Percentiles rank a stretch among this genome's conserved stretches.
Conservation (phyloP, 2,888 invertebrate genomes). For the Cryptocheilus praepositus region DNA sequence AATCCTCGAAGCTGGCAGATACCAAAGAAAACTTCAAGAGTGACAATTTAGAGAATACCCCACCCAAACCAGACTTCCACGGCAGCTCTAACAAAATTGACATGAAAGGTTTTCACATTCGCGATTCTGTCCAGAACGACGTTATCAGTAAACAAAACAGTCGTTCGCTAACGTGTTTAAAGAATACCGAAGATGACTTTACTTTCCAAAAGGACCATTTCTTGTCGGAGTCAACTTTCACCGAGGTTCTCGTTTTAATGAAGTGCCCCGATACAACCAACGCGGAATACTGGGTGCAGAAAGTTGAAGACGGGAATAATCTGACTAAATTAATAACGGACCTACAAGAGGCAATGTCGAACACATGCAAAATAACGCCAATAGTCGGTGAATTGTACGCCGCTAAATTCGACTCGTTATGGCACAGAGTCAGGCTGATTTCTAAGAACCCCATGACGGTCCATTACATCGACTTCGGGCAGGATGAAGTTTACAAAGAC, state of each 20-base stretch:
- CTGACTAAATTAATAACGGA: constrained; percentile 42
- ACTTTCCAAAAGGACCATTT: constrained; percentile 37
- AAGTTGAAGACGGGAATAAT: constrained; percentile 26
- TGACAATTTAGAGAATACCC: too few species aligned
- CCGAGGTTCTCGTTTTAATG: constrained; percentile 41
- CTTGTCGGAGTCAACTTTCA: constrained; percentile 49
- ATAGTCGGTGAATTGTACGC: constrained; percentile 53
- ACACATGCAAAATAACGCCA: constrained; percentile 25
- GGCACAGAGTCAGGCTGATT: constrained; percentile 58
- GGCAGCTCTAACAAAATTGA: background rate
- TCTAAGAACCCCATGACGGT: constrained; percentile 50
- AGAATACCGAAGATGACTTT: constrained; percentile 24
- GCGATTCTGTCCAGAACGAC: background rate
- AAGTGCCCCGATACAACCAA: constrained; percentile 4
- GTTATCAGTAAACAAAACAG: background rate
- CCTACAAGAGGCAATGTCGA: constrained; percentile 33
- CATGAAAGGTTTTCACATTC: too few species aligned
- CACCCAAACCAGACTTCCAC: too few species aligned
- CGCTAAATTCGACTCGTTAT: constrained; percentile 39
- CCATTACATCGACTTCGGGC: constrained; percentile 61
- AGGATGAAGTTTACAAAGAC: constrained; percentile 36
- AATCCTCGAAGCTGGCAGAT: too few species aligned
- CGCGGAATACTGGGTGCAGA: constrained; percentile 57
- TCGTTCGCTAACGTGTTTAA: too few species aligned
- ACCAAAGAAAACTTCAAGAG: too few species aligned